Percentiles rank a stretch among this genome's conserved stretches.
Conservation (phyloP, 1,140 invertebrate genomes). For the Procambarus virginalis region DNA sequence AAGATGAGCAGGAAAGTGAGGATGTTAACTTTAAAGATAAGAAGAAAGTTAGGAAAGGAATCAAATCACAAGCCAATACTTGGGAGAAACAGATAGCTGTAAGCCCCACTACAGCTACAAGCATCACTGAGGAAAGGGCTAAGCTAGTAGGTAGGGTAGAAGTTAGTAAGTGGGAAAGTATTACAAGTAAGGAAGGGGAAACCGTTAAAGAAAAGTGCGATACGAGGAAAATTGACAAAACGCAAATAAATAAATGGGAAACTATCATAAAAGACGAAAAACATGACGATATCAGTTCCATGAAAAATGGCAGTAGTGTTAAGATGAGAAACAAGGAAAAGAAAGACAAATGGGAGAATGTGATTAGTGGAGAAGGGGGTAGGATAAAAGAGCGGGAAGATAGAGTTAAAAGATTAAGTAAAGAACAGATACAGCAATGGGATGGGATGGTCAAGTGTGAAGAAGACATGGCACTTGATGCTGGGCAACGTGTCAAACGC, state of each 20-base stretch:
- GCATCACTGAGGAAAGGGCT: not conserved
- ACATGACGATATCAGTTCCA: not conserved
- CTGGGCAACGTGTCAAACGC: constrained; percentile 23
- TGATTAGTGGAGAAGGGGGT: not conserved
- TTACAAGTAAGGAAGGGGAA: not conserved
- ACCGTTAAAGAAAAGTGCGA: constrained; percentile 8
- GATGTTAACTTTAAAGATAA: not conserved
- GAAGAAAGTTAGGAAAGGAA: constrained; percentile 2
- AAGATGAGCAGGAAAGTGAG: not conserved
- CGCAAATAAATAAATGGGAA: constrained; percentile 9
- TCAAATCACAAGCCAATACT: not conserved
- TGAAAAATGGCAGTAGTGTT: constrained; percentile 3
- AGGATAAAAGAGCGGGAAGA: not conserved
- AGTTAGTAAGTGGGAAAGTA: constrained; percentile 29
- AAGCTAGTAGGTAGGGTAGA: constrained; percentile 38
- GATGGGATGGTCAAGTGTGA: not conserved
- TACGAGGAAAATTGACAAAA: not conserved
- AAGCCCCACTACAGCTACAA: not conserved
- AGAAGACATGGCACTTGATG: constrained; percentile 3
- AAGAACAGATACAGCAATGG: constrained; percentile 45
- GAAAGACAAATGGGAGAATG: constrained; percentile 21
- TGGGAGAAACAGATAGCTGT: not conserved
- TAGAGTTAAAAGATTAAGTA: constrained; percentile 52
- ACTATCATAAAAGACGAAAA: not conserved
- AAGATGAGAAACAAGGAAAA: constrained; percentile 32